Conservation (phyloP, 1,140 invertebrate genomes). For the Diuraphis noxia region DNA sequence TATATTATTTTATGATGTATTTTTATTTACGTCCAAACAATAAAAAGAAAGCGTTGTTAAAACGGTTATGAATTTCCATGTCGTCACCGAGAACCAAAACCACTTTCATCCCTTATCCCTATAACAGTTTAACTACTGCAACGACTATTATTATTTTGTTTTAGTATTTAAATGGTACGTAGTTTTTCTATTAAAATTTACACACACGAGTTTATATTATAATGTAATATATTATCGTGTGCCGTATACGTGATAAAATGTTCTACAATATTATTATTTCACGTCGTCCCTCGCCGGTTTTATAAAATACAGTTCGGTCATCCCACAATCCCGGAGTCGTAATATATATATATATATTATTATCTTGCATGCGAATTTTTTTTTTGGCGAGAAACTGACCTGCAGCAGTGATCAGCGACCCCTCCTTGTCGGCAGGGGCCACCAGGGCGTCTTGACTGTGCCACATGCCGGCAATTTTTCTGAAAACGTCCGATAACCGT, state of each 20-base stretch:
- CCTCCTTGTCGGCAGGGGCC: neutral
- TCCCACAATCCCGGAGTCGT: neutral
- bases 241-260: no score
- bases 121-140: no score
- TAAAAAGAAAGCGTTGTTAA: neutral
- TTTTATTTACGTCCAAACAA: neutral
- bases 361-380: neutral
- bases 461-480: conserved; percentile 48
- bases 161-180: neutral
- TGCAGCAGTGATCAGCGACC: neutral
- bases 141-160: neutral
- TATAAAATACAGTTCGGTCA: neutral
- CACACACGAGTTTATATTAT: neutral
- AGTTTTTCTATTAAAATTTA: neutral
- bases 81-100: neutral
- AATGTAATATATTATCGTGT: no score
- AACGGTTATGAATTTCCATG: neutral
- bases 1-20: neutral
- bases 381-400: neutral
- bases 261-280: neutral
- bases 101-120: neutral
- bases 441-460: conserved; percentile 23
- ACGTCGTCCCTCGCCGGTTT: neutral
- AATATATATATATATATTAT: neutral
- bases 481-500: conserved; percentile 39